A percentile compares a stretch with the other conserved stretches of the same genome.
These are phyloP conservation scores for Trimorus sp. DNA, from an alignment of 2,888 invertebrate species.

Conservation along the genomic window DNA sequence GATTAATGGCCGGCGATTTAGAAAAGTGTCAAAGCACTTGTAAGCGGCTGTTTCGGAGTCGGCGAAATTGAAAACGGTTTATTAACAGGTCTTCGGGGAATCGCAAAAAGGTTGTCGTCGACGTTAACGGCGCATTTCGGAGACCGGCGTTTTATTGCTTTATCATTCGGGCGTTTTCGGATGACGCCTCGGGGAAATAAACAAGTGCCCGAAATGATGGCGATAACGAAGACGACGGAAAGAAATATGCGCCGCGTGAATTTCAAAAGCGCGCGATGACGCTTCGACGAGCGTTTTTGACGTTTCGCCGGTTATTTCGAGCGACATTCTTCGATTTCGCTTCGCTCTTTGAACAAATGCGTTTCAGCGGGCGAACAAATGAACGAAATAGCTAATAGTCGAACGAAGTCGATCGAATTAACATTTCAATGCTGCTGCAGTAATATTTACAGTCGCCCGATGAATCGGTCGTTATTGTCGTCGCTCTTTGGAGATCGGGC, in stretches of 20 bases:
- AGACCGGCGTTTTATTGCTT: slow-evolving; percentile 31
- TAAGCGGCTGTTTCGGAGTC: background rate
- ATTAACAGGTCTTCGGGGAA: slow-evolving; percentile 7
- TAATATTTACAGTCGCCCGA: slow-evolving; percentile 12
- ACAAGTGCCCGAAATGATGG: slow-evolving; percentile 48
- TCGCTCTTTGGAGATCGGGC: background rate
- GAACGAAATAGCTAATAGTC: slow-evolving; percentile 1
- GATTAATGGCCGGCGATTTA: slow-evolving; percentile 17
- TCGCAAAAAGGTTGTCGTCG: slow-evolving; percentile 9
- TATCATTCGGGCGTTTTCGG: slow-evolving; percentile 46
- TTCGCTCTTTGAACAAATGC: slow-evolving; percentile 51
- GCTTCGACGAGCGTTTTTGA: slow-evolving; percentile 40
- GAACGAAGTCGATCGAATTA: slow-evolving; percentile 16
- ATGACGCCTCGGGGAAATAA: slow-evolving; percentile 36
- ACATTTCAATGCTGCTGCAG: slow-evolving; percentile 33
- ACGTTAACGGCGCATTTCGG: slow-evolving; percentile 27
- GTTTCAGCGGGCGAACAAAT: slow-evolving; percentile 17
- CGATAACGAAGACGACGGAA: slow-evolving; percentile 46
- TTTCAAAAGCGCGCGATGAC: slow-evolving; percentile 49
- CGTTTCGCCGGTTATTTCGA: slow-evolving; percentile 35
- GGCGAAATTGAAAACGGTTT: slow-evolving; percentile 8
- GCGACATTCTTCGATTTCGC: slow-evolving; percentile 22
- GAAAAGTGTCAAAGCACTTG: slow-evolving; percentile 19
- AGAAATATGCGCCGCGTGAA: slow-evolving; percentile 47
- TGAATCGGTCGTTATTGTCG: slow-evolving; percentile 7